phyloP scores from a whole-genome alignment of 2,888 invertebrate genomes.

The Heliconius cydno region DNA sequence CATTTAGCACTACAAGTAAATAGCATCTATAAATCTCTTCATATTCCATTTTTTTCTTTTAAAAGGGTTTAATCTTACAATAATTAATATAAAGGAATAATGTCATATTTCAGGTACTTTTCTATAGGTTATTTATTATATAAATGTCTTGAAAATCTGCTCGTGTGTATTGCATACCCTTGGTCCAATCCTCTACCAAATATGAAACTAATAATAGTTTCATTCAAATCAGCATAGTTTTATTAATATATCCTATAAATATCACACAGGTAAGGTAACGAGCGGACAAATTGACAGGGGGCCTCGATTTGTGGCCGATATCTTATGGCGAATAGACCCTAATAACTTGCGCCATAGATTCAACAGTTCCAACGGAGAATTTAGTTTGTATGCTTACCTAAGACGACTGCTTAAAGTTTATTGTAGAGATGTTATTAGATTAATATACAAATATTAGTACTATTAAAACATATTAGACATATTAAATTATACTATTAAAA shows the following conservation, averaged over 20 bases:
- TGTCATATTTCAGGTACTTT: no score
- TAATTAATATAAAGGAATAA: no score
- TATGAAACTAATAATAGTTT: not conserved
- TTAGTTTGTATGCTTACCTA: constrained; percentile 7
- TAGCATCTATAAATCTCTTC: no score
- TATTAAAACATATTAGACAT: not conserved
- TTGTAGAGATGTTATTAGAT: not conserved
- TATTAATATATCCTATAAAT: constrained; percentile 24
- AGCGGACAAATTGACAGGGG: constrained; percentile 70
- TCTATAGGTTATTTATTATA: no score
- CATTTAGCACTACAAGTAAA: no score
- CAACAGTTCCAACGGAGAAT: constrained; percentile 58
- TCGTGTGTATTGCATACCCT: no score
- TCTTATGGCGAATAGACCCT: constrained; percentile 68
- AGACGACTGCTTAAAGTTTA: not conserved
- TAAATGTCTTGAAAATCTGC: no score
- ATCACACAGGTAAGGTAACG: constrained; percentile 54
- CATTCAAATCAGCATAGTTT: not conserved
- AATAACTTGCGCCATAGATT: constrained; percentile 68
- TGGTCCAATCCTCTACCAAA: no score
- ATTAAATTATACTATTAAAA: not conserved
- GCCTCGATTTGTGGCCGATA: constrained; percentile 67
- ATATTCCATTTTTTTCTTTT: no score
- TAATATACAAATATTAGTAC: not conserved
- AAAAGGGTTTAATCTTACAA: no score